These are phyloP conservation scores for Urocolius indicus DNA, from an alignment of 2,113 vertebrate genomes.

Conservation along the genomic window DNA sequence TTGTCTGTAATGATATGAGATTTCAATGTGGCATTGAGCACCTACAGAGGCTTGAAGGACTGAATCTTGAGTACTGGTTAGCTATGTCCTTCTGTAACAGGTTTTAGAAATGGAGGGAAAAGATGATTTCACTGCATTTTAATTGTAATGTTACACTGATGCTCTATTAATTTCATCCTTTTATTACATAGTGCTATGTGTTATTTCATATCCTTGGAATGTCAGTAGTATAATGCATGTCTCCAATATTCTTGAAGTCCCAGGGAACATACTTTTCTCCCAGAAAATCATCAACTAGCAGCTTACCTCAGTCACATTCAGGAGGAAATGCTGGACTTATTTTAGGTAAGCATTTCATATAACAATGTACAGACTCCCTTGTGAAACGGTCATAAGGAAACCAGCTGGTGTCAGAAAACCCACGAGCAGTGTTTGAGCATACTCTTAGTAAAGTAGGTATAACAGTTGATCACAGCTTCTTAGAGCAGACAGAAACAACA, in stretches of 20 bases:
- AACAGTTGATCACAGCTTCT: background rate
- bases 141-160: background rate
- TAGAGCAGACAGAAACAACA: background rate
- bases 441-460: background rate
- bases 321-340: background rate
- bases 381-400: background rate
- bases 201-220: background rate
- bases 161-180: background rate
- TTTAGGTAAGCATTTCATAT: background rate
- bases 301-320: background rate
- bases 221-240: background rate
- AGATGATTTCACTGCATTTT: background rate
- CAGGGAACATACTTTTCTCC: background rate
- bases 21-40: background rate
- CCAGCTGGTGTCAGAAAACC: background rate
- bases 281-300: background rate
- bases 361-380: background rate
- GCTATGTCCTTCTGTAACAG: background rate
- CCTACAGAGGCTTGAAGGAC: background rate
- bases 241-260: background rate
- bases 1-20: background rate
- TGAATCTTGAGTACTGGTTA: background rate
- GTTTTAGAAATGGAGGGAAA: background rate
- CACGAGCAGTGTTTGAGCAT: background rate
- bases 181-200: background rate